These are phyloP conservation scores for Scortum barcoo DNA, from an alignment of 2,113 vertebrate species.

Conservation along the genomic window DNA sequence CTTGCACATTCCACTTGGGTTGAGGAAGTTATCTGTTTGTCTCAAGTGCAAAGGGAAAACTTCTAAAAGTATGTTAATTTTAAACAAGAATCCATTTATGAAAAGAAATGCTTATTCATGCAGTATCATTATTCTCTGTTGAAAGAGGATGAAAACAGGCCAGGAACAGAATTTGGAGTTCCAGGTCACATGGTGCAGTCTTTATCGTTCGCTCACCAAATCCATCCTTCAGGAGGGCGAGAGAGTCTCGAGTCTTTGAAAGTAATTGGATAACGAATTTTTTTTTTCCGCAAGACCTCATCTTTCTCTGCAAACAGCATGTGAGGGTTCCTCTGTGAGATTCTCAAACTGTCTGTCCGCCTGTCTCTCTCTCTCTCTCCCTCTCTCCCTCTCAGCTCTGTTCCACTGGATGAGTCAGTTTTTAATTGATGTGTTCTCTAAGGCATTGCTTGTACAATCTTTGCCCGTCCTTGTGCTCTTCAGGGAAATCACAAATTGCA, in stretches of 20 bases:
- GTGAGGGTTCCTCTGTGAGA: conserved; percentile 43
- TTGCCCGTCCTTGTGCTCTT: conserved; percentile 84
- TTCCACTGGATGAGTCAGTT: conserved; percentile 74
- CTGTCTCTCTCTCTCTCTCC: conserved; percentile 19
- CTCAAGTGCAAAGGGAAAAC: conserved; percentile 71
- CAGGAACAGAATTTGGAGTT: conserved; percentile 51
- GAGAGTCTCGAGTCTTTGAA: conserved; percentile 51
- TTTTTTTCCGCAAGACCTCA: conserved; percentile 27
- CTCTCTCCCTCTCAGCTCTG: conserved; percentile 55
- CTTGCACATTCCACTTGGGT: conserved; percentile 71
- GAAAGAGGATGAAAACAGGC: conserved; percentile 66
- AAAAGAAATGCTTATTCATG: conserved; percentile 76
- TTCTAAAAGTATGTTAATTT: conserved; percentile 55
- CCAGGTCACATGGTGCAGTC: conserved; percentile 53
- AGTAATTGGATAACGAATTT: conserved; percentile 50
- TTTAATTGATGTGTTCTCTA: conserved; percentile 84
- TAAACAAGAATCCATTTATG: conserved; percentile 61
- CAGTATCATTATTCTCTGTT: conserved; percentile 58
- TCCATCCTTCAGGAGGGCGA: conserved; percentile 42
- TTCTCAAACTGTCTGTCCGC: conserved; percentile 25
- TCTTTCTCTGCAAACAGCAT: conserved; percentile 54
- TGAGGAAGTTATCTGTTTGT: conserved; percentile 68
- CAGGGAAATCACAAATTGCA: conserved; percentile 81
- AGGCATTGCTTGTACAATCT: conserved; percentile 85
- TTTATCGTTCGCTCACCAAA: conserved; percentile 50